These are phyloP conservation scores for Nothocercus julius DNA, from an alignment of 2,113 vertebrate genomes.

Conservation along the genomic window DNA sequence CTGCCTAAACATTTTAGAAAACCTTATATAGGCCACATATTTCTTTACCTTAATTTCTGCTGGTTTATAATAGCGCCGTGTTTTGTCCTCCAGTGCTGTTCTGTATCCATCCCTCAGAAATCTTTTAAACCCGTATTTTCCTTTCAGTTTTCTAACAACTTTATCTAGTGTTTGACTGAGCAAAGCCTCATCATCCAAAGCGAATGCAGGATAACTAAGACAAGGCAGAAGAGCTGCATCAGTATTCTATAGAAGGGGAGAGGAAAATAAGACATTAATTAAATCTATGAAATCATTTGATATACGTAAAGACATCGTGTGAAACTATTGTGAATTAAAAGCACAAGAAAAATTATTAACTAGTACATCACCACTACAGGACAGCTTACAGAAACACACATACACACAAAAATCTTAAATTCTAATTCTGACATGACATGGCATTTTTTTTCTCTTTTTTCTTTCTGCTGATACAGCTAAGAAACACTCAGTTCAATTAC, in stretches of 20 bases:
- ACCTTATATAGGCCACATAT: not conserved
- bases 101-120: conserved; percentile 94
- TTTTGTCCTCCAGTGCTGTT: conserved; percentile 90
- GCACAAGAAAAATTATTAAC: not conserved
- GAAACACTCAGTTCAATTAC: not conserved
- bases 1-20: not conserved
- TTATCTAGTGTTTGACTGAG: conserved; percentile 94
- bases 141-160: conserved; percentile 90
- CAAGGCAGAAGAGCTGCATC: conserved; percentile 94
- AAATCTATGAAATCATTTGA: not conserved
- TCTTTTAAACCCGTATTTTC: conserved; percentile 94
- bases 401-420: not conserved
- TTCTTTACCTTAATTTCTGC: conserved; percentile 95
- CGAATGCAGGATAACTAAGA: conserved; percentile 96
- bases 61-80: conserved; percentile 91
- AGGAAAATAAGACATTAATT: not conserved
- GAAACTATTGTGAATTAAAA: not conserved
- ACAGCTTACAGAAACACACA: not conserved
- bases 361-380: not conserved
- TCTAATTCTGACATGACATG: rapidly evolving
- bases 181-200: conserved; percentile 93
- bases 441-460: not conserved
- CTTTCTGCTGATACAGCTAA: not conserved
- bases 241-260: conserved; percentile 83
- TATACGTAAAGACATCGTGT: not conserved